Conservation (phyloP, 2,797 vertebrate genomes). For the Anguilla megastoma region DNA sequence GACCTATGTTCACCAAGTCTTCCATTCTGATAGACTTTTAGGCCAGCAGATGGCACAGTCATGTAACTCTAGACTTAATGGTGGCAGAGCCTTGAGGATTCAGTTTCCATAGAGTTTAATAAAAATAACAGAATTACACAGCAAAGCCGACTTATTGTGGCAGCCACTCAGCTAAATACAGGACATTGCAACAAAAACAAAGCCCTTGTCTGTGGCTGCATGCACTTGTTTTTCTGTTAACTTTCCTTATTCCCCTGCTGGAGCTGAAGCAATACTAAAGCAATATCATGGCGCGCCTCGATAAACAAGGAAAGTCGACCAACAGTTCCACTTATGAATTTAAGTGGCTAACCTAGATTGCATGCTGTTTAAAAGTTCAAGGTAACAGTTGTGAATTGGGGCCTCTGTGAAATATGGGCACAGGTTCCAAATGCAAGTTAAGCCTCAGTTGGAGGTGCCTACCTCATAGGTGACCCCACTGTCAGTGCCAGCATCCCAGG, state of each 20-base stretch:
- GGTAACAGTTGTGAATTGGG: neutral
- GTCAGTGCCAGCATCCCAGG: conserved; percentile 98
- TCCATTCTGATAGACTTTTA: neutral
- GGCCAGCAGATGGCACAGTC: conserved; percentile 50
- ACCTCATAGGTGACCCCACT: conserved; percentile 95
- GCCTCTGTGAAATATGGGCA: neutral
- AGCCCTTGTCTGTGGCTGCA: neutral
- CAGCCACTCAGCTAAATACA: neutral
- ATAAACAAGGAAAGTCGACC: neutral
- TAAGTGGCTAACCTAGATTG: neutral
- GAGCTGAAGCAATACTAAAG: neutral
- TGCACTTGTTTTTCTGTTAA: neutral
- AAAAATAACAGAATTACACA: neutral
- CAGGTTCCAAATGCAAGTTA: neutral
- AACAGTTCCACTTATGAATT: neutral
- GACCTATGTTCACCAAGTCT: neutral
- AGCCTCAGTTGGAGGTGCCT: neutral
- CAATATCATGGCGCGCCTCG: neutral
- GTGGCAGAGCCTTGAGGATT: neutral
- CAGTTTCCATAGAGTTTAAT: neutral
- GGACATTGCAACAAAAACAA: neutral
- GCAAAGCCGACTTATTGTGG: neutral
- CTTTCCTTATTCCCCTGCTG: neutral
- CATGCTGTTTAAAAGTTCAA: neutral
- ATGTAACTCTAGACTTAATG: conserved; percentile 12